Evolutionary conservation across 2,113 vertebrate genomes (phyloP), one percentile per base, ranked within the genome.

Genomic region (Campylorhamphus procurvoides): DNA sequence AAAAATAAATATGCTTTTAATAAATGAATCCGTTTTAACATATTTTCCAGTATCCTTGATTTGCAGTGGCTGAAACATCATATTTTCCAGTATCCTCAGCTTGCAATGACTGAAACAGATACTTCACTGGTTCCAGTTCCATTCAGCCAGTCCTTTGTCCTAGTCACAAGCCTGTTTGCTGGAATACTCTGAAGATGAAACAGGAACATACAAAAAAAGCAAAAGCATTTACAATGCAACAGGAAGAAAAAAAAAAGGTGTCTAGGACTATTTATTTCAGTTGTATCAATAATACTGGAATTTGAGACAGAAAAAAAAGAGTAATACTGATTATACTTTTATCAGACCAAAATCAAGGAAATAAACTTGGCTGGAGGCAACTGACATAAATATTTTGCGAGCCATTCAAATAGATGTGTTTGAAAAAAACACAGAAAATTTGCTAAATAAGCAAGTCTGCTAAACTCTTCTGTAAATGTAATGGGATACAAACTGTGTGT

Each of bases 101-200:
- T 37, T 91, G 56, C 58, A 94, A 94, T 78, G 73, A 79, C 94
- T 84, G 83, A 90, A 93, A 93, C 76, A 90, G 90, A 66, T 77
- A 82, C 87, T 84, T 87, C 5, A 2, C 46, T 66, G 19, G 14
- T 91, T 97, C 52, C 35, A 87, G 33, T 77, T 86, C 68, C 53
- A 59, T 66, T 67, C 75, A 93, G 67, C 25, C 59, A 53, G 66
- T 79, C n/a, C 18, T 60, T 87, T 22, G 10, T 42, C 37, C 58
- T 79, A 69, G 37, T 29, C 79, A 83, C 74, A 87, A 76, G 58
- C 14, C 55, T 67, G 47, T 74, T 47, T 81, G 62, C n/a, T 79
- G 79, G 52, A 95, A 62, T 25, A n/a, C 18, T 47, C 19, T 7
- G 22, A 85, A 59, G 46, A n/a, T 76, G 35, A 81, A 92, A 73